Evolutionary conservation across 2,113 vertebrate species (phyloP).

Genomic region (Oenanthe melanoleuca): DNA sequence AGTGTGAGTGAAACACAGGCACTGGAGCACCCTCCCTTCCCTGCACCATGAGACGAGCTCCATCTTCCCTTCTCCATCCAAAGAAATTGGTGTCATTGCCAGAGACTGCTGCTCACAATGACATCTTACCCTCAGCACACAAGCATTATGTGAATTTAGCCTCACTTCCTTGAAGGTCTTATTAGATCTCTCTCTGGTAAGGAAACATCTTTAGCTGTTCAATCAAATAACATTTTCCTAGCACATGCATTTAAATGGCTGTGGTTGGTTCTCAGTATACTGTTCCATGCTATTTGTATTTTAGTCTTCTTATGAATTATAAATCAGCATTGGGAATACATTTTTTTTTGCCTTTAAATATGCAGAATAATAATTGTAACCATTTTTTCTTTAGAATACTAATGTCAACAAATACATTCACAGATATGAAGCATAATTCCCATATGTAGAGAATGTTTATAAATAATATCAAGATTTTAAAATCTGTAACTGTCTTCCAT

Average conservation of each 20-base stretch:
- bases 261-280: not conserved
- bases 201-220: conserved; percentile 31
- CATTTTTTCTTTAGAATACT: not conserved
- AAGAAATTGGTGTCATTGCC: not conserved
- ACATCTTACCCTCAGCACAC: not conserved
- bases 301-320: not conserved
- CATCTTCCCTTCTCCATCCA: not conserved
- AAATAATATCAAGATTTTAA: not conserved
- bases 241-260: not conserved
- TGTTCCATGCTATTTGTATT: not conserved
- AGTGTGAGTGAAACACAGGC: not conserved
- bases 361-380: not conserved
- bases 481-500: not conserved
- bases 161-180: conserved; percentile 9
- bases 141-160: conserved; percentile 18
- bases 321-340: not conserved
- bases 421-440: not conserved
- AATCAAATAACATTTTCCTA: conserved; percentile 1
- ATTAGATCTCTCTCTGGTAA: conserved; percentile 2
- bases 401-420: not conserved
- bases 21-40: not conserved
- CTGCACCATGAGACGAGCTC: not conserved
- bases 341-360: not conserved
- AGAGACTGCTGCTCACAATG: not conserved
- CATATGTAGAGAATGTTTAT: not conserved